These are phyloP conservation scores for Ips nitidus DNA, from an alignment of 1,140 invertebrate species.

Conservation along the genomic window DNA sequence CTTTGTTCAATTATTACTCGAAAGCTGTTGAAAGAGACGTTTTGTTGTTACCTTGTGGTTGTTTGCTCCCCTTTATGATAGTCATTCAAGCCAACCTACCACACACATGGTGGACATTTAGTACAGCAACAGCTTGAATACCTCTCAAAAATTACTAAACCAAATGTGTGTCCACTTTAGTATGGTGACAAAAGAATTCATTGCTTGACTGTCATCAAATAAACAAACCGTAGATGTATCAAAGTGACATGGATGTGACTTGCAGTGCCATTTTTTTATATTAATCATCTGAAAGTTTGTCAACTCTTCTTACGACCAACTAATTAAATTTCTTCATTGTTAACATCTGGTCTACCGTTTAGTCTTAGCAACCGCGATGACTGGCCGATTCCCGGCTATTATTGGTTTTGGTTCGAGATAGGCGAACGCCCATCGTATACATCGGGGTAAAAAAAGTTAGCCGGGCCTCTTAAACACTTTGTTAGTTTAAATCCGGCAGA, in stretches of 20 bases:
- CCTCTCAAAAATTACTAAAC: too few species aligned
- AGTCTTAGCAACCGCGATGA: constrained; percentile 6
- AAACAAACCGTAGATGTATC: too few species aligned
- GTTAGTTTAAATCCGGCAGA: constrained; percentile 37
- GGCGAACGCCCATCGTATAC: constrained; percentile 13
- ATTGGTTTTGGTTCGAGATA: constrained; percentile 21
- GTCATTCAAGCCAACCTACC: not conserved
- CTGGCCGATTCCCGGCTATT: constrained; percentile 4
- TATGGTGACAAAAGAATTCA: too few species aligned
- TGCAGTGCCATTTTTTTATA: too few species aligned
- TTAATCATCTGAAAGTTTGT: not conserved
- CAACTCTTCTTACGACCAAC: not conserved
- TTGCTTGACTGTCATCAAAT: too few species aligned
- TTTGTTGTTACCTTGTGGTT: constrained; percentile 8
- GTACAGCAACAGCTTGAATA: too few species aligned
- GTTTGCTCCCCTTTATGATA: constrained; percentile 6
- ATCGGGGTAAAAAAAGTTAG: constrained; percentile 14
- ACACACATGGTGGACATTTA: not conserved
- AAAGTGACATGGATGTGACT: too few species aligned
- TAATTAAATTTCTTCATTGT: constrained; percentile 11
- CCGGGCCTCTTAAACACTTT: constrained; percentile 31
- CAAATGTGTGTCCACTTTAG: too few species aligned
- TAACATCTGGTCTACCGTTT: constrained; percentile 17
- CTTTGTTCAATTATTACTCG: not conserved
- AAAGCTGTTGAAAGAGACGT: constrained; percentile 7